These are phyloP conservation scores for Phoenoteleia sp. DNA, from an alignment of 2,888 invertebrate genomes.

Conservation along the genomic window DNA sequence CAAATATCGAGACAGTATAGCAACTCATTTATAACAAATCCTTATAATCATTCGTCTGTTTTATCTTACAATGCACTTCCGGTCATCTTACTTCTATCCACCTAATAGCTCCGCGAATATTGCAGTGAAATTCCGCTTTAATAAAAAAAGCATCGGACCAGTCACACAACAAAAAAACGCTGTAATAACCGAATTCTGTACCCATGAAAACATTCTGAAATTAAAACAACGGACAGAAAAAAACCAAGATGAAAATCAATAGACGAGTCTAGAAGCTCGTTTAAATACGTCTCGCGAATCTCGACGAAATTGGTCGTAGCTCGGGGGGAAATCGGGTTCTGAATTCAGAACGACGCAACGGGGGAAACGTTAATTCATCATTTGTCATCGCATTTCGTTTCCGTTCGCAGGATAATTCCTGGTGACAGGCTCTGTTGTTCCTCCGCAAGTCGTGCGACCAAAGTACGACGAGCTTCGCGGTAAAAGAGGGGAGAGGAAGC, in stretches of 20 bases:
- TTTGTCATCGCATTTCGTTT: conserved; percentile 70
- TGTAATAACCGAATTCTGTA: conserved; percentile 15
- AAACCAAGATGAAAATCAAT: conserved; percentile 42
- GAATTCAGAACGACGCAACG: conserved; percentile 61
- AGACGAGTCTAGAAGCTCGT: conserved; percentile 53
- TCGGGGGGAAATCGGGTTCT: conserved; percentile 63
- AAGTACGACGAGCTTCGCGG: too few relatives aligned
- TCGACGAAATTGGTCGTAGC: conserved; percentile 57
- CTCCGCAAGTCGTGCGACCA: conserved; percentile 36
- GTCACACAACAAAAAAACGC: too few relatives aligned
- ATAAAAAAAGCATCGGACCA: too few relatives aligned
- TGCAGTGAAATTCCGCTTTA: too few relatives aligned
- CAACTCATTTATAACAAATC: too few relatives aligned
- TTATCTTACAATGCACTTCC: too few relatives aligned
- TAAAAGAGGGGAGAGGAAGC: too few relatives aligned
- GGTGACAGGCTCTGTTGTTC: conserved; percentile 61
- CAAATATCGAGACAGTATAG: too few relatives aligned
- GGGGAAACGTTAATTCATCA: conserved; percentile 72
- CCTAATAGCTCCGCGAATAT: too few relatives aligned
- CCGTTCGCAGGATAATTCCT: conserved; percentile 69
- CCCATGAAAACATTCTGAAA: conserved; percentile 3
- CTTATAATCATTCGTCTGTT: too few relatives aligned
- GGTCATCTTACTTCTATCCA: too few relatives aligned
- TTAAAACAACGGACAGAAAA: conserved; percentile 17
- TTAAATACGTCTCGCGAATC: conserved; percentile 62